Conservation (phyloP, 2,888 invertebrate species). For the Lycaena phlaeas region DNA sequence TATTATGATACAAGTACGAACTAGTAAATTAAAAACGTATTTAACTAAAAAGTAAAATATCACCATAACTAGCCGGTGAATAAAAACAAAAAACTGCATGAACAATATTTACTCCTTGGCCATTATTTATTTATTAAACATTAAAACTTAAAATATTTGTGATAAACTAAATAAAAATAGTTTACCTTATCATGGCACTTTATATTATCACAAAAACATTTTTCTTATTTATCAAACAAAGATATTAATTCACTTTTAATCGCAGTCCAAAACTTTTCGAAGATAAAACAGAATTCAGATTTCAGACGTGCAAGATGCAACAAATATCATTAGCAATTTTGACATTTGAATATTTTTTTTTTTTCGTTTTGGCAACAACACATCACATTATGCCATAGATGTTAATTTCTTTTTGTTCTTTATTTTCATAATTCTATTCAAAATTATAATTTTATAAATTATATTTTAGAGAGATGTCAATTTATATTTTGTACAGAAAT, state of each 20-base stretch:
- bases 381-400: too few species aligned
- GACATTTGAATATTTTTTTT: not conserved
- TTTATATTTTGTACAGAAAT: too few species aligned
- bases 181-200: not conserved
- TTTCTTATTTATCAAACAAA: not conserved
- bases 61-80: not conserved
- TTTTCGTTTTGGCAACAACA: not conserved
- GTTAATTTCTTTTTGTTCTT: not conserved
- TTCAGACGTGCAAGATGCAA: not conserved
- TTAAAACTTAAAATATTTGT: not conserved
- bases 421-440: too few species aligned
- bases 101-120: not conserved
- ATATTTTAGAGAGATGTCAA: too few species aligned
- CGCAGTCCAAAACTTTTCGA: not conserved
- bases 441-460: too few species aligned
- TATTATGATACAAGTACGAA: too few species aligned
- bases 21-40: too few species aligned
- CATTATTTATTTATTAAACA: too few species aligned
- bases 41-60: too few species aligned
- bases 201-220: not conserved
- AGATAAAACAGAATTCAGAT: not conserved
- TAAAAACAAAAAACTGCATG: not conserved
- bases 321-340: not conserved
- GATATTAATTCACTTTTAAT: not conserved
- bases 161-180: not conserved